Evolutionary conservation across 2,888 invertebrate genomes (phyloP).

Genomic region (Apodemia zela): DNA sequence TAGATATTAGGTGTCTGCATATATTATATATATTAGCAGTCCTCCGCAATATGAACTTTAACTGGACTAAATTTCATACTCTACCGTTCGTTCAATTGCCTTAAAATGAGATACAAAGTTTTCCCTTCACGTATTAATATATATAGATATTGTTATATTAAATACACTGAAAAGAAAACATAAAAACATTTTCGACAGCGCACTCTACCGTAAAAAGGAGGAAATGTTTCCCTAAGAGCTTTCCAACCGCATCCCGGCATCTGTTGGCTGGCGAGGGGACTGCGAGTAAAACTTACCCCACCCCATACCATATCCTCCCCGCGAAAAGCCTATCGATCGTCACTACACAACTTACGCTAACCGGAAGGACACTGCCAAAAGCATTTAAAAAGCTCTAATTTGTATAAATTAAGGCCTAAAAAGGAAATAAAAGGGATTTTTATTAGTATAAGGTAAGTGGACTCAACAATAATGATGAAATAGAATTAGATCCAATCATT

Average conservation of each 20-base stretch:
- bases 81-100: no score
- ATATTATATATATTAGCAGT: no score
- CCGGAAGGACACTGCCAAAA: conserved; percentile 55
- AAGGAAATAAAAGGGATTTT: conserved; percentile 13
- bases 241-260: conserved; percentile 49
- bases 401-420: conserved; percentile 51
- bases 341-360: conserved; percentile 61
- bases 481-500: conserved; percentile 23
- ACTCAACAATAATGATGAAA: not conserved
- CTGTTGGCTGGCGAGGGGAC: conserved; percentile 55
- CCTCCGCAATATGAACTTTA: no score
- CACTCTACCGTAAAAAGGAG: conserved; percentile 35
- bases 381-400: conserved; percentile 46
- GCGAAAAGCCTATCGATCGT: conserved; percentile 63
- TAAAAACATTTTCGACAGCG: conserved; percentile 28
- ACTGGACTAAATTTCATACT: no score
- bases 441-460: conserved; percentile 6
- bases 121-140: no score
- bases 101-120: no score
- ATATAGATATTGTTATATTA: no score
- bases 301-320: conserved; percentile 36
- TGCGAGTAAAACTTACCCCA: conserved; percentile 37
- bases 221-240: conserved; percentile 40
- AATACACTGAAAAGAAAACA: not conserved
- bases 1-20: no score